Percentiles rank a stretch among this genome's conserved stretches.
Conservation (phyloP, 92 coral and sea anemone genomes). For the Phymanthus crucifer region DNA sequence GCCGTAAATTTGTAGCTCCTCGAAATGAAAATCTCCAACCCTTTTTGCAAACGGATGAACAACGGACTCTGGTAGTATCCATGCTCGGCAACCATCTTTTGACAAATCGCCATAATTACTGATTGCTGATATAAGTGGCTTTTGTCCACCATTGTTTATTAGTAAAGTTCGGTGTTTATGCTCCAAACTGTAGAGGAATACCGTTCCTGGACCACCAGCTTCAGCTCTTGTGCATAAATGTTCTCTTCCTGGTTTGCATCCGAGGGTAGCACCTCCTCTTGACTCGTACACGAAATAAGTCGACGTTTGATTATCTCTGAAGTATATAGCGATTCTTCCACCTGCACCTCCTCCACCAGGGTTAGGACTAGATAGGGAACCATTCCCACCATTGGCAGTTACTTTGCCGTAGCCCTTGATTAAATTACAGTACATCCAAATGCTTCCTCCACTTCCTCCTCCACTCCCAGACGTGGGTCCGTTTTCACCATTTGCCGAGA, state of each 20-base stretch:
- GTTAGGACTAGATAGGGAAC: conserved; percentile 21
- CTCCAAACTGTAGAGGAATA: conserved; percentile 67
- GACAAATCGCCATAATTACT: conserved; percentile 54
- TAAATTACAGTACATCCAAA: conserved; percentile 70
- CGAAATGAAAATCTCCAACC: conserved; percentile 62
- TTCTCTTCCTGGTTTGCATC: conserved; percentile 47
- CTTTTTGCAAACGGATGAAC: conserved; percentile 63
- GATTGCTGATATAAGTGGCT: conserved; percentile 64
- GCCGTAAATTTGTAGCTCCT: conserved; percentile 77
- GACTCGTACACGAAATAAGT: conserved; percentile 69
- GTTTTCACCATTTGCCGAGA: conserved; percentile 63
- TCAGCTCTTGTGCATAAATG: conserved; percentile 56
- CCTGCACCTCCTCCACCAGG: conserved; percentile 81
- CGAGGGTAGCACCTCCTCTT: conserved; percentile 65
- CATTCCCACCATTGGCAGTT: conserved; percentile 65
- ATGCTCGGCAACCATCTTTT: conserved; percentile 66
- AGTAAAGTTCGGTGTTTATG: conserved; percentile 69
- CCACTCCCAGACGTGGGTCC: conserved; percentile 58
- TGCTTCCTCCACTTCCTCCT: conserved; percentile 78
- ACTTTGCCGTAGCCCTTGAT: conserved; percentile 67
- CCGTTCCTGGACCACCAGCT: conserved; percentile 79
- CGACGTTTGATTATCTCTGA: conserved; percentile 59
- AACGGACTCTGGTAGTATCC: conserved; percentile 71
- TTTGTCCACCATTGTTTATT: conserved; percentile 61
- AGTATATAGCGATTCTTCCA: conserved; percentile 71